Base-by-base conservation (phyloP, 1,140 invertebrate species). In the Lasaia peninsularis region DNA sequence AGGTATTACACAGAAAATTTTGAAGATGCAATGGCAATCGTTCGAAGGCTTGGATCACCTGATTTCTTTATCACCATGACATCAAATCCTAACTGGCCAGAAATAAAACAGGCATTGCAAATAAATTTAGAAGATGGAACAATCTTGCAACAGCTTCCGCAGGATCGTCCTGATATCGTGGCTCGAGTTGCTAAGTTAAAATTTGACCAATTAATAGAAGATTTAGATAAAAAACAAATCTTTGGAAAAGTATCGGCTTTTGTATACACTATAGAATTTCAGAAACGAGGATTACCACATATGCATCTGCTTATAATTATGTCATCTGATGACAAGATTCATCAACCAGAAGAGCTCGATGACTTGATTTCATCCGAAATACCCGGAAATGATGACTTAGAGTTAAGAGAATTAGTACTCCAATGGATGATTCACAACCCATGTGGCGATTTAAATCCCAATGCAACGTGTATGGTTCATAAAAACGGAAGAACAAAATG, bases 221-320 rank as follows among this genome's bases (percentile, higher is more conserved):
- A 57, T 57, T 57, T 57, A 49, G 53, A 61, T 53, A 35, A 40
- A 56, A 61, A 61, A 53, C 59, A 65, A 33, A 24, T 58, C 32
- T 58, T 58, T 58, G 56, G 56, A 51, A 58, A 51, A 33, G 48
- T 52, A 52, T 51, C 31, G 21, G 56, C 56, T 51, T 51, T 51
- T 51, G 48, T 52, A 52, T 52, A 52, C 33, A 58, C 57, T 40
- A 58, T 58, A 37, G 49, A 58, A 58, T 58, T 58, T 58, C 57
- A 58, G 57, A 52, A 61, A 61, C 59, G 52, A 52, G 60, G 49
- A 58, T 58, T 62, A 48, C 55, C 55, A 58, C 55, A 62, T 18
- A 53, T 58, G 55, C 60, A 62, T 62, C 34, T 62, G 59, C 59
- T 56, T 61, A 61, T 61, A 49, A 56, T 61, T 61, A 55, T 61